These are phyloP conservation scores for Seriola aureovittata DNA, from an alignment of 2,113 vertebrate species.

Conservation along the genomic window DNA sequence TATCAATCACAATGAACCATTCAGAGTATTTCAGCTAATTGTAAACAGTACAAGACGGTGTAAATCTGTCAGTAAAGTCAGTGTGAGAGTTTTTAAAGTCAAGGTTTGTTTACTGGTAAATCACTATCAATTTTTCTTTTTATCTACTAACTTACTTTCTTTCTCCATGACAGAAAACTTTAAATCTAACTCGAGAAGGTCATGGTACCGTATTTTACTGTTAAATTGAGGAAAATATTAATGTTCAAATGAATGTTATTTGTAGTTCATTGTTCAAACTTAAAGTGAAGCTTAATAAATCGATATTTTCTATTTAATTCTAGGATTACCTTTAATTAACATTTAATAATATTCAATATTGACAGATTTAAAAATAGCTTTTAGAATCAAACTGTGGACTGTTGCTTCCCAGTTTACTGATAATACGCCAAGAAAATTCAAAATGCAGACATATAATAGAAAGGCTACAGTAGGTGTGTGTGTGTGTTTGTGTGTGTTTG, in stretches of 20 bases:
- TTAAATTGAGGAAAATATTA: background rate
- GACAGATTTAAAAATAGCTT: background rate
- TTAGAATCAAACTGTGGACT: background rate
- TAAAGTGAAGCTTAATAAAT: too few species aligned
- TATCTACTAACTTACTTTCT: background rate
- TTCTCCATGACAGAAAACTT: background rate
- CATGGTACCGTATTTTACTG: background rate
- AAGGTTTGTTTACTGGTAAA: too few species aligned
- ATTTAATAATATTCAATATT: background rate
- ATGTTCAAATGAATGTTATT: too few species aligned
- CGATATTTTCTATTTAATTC: background rate
- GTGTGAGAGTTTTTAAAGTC: too few species aligned
- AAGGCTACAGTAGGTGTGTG: too few species aligned
- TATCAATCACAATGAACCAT: background rate
- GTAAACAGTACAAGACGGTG: too few species aligned
- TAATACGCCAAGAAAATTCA: background rate
- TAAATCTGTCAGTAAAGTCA: too few species aligned
- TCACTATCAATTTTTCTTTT: too few species aligned
- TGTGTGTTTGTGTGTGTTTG: background rate
- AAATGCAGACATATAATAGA: background rate
- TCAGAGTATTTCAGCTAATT: background rate
- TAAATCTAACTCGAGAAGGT: background rate
- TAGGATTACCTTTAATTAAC: background rate
- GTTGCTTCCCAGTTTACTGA: background rate
- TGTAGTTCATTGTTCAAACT: too few species aligned